Percentiles rank a stretch among this genome's conserved stretches.
These are phyloP conservation scores for Bombus ignitus DNA, from an alignment of 1,140 invertebrate species.

Conservation along the genomic window DNA sequence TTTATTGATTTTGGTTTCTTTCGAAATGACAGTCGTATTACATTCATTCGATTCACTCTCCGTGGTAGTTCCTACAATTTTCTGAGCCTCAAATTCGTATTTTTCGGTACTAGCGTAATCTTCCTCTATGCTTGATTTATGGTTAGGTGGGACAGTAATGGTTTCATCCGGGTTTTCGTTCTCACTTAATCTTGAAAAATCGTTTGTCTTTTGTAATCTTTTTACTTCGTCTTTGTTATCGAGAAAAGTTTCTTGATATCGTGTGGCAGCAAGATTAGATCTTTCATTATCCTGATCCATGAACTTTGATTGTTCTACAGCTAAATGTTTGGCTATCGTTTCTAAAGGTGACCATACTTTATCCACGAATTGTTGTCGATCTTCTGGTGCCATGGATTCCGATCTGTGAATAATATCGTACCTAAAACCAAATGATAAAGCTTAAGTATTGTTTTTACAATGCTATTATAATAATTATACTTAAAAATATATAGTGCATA, in stretches of 20 bases:
- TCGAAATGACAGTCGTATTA: neutral
- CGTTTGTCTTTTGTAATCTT: neutral
- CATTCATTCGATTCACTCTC: conserved; percentile 28
- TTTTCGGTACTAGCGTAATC: conserved; percentile 59
- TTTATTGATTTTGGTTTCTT: neutral
- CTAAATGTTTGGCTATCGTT: conserved; percentile 73
- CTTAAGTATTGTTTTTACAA: neutral
- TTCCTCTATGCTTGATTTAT: conserved; percentile 50
- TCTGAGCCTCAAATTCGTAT: conserved; percentile 48
- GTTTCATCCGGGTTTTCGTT: conserved; percentile 17
- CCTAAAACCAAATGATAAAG: conserved; percentile 62
- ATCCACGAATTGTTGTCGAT: conserved; percentile 65
- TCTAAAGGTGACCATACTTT: conserved; percentile 73
- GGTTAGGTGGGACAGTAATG: conserved; percentile 32
- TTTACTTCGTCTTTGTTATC: conserved; percentile 23
- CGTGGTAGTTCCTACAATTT: conserved; percentile 46
- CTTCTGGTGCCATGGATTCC: conserved; percentile 59
- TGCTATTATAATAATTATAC: neutral
- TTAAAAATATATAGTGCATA: neutral
- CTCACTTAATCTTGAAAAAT: neutral
- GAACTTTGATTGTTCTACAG: conserved; percentile 66
- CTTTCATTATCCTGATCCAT: conserved; percentile 33
- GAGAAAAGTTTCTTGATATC: conserved; percentile 65
- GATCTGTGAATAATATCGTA: conserved; percentile 73
- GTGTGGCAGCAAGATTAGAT: conserved; percentile 15